phyloP scores from a whole-genome alignment of 35 echinoderm and acorn worm genomes.

The Diadema setosum region DNA sequence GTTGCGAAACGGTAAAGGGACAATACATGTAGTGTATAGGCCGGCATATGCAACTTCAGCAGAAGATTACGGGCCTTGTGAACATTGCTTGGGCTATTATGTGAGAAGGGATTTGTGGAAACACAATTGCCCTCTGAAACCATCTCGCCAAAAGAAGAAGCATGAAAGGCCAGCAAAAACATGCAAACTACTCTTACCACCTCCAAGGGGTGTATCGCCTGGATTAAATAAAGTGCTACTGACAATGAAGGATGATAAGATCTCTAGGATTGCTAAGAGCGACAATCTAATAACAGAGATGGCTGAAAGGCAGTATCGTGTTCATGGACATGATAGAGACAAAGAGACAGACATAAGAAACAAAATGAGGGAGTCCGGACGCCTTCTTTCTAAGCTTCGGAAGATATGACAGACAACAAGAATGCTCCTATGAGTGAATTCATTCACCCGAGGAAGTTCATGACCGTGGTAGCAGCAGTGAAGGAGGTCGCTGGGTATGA shows the following conservation, averaged over 20 bases:
- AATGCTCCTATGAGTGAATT: not conserved
- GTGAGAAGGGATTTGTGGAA: constrained; percentile 64
- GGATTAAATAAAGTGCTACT: constrained; percentile 7
- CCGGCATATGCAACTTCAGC: not conserved
- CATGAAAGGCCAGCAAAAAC: not conserved
- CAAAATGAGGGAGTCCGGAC: not conserved
- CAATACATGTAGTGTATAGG: not conserved
- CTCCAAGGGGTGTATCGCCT: not conserved
- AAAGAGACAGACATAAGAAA: not conserved
- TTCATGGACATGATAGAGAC: constrained; percentile 35
- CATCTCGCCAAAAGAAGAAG: not conserved
- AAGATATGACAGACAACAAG: not conserved
- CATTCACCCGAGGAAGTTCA: not conserved
- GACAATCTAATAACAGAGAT: constrained; percentile 47
- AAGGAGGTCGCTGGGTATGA: not conserved
- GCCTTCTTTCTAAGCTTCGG: not conserved
- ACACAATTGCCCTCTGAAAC: constrained; percentile 7
- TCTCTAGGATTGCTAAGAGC: constrained; percentile 25
- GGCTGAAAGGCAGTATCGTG: constrained; percentile 21
- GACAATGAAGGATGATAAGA: constrained; percentile 48
- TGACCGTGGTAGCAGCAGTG: not conserved
- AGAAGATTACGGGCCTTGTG: constrained; percentile 59
- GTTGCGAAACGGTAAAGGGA: constrained; percentile 14
- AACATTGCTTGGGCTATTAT: constrained; percentile 39
- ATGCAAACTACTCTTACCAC: not conserved